Conservation (phyloP, 2,113 vertebrate species). For the Gasterosteus aculeatus region DNA sequence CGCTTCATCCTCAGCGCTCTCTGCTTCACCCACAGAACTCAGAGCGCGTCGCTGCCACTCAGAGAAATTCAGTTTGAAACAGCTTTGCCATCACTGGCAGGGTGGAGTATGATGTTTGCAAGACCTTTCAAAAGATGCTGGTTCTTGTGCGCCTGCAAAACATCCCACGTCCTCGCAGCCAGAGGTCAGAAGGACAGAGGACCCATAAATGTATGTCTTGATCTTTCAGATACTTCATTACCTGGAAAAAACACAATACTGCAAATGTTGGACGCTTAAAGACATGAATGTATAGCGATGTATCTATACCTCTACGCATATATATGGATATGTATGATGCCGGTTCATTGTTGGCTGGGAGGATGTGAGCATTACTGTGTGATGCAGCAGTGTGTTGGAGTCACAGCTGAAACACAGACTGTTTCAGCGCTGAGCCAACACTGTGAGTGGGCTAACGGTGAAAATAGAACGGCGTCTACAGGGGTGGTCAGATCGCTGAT, state of each 20-base stretch:
- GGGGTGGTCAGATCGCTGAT: slow-evolving; percentile 61
- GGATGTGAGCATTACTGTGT: slow-evolving; percentile 48
- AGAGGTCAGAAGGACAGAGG: slow-evolving; percentile 8
- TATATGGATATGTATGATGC: slow-evolving; percentile 16
- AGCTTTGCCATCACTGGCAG: slow-evolving; percentile 7
- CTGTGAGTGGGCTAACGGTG: slow-evolving; percentile 64
- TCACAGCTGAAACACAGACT: slow-evolving; percentile 42
- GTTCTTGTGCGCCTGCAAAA: slow-evolving; percentile 23
- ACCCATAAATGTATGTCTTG: not conserved
- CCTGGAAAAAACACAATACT: slow-evolving; percentile 5
- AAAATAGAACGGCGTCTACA: slow-evolving; percentile 62
- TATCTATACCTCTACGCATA: no score
- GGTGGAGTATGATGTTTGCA: slow-evolving; percentile 19
- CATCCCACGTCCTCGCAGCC: slow-evolving; percentile 2
- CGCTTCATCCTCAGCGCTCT: slow-evolving; percentile 9
- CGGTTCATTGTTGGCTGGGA: slow-evolving; percentile 53
- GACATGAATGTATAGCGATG: not conserved
- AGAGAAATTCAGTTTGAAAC: slow-evolving; percentile 1
- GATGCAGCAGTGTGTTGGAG: slow-evolving; percentile 67
- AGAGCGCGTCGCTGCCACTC: not conserved
- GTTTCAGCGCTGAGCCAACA: slow-evolving; percentile 61
- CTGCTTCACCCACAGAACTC: slow-evolving; percentile 13
- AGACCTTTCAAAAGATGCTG: slow-evolving; percentile 19
- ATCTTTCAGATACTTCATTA: slow-evolving; percentile 13
- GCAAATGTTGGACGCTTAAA: not conserved